Percentiles rank a stretch among this genome's conserved stretches.
These are phyloP conservation scores for Pygmarrhopalites habei DNA, from an alignment of 1,140 invertebrate genomes.

Conservation along the genomic window DNA sequence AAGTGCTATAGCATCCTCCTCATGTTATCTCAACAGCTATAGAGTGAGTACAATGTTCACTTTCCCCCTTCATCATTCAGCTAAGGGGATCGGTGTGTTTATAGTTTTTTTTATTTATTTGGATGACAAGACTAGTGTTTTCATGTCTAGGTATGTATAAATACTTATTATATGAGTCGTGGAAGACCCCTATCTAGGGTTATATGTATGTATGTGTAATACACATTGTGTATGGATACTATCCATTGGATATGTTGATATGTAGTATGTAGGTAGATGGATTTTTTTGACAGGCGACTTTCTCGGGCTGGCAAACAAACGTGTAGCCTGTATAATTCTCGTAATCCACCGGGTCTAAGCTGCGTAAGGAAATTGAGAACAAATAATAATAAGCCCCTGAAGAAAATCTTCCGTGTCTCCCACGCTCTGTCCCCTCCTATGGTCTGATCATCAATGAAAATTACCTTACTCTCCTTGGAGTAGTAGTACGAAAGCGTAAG, in stretches of 20 bases:
- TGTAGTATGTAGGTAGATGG: no score
- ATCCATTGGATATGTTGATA: no score
- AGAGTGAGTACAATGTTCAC: background rate
- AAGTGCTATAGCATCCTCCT: background rate
- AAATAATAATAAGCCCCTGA: background rate
- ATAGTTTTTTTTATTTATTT: no score
- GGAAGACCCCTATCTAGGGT: no score
- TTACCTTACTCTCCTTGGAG: background rate
- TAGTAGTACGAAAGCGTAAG: constrained; percentile 5
- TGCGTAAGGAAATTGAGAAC: background rate
- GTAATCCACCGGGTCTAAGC: background rate
- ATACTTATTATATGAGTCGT: no score
- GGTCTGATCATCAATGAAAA: constrained; percentile 9
- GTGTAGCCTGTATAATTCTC: background rate
- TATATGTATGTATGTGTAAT: no score
- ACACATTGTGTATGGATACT: no score
- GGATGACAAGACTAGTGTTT: no score
- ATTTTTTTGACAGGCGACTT: background rate
- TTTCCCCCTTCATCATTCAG: background rate
- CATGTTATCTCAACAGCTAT: constrained; percentile 9
- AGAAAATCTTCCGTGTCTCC: constrained; percentile 8
- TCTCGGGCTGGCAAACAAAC: constrained; percentile 2
- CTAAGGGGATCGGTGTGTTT: no score
- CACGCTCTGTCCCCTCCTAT: background rate
- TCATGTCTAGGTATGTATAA: no score